These are phyloP conservation scores for Gavialis gangeticus DNA, from an alignment of 2,113 vertebrate genomes.

Conservation along the genomic window DNA sequence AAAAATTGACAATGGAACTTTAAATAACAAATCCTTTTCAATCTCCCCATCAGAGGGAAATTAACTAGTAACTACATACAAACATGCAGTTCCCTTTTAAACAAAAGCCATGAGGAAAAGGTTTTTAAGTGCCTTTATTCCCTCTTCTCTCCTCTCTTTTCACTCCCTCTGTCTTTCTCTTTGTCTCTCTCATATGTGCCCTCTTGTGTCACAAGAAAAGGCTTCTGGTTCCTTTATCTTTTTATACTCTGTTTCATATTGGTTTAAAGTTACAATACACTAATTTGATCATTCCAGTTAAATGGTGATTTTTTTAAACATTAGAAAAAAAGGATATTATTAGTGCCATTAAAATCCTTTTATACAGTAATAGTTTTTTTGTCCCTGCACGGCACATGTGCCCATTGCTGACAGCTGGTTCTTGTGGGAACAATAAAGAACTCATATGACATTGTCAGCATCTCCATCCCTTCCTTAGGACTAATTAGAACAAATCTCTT, in stretches of 20 bases:
- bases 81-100: conserved; percentile 12
- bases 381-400: rapidly evolving
- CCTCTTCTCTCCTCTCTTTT: background rate
- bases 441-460: background rate
- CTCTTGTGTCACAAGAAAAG: background rate
- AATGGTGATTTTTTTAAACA: conserved; percentile 22
- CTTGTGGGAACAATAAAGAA: background rate
- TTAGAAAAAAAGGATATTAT: background rate
- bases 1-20: background rate
- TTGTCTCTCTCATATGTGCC: background rate
- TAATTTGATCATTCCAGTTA: conserved; percentile 21
- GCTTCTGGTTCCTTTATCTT: background rate
- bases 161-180: background rate
- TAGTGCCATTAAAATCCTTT: background rate
- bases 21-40: conserved; percentile 33
- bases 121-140: conserved; percentile 24
- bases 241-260: conserved; percentile 2
- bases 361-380: background rate
- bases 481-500: background rate
- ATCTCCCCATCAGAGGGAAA: background rate
- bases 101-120: conserved; percentile 20
- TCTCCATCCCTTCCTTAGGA: background rate
- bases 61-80: conserved; percentile 4
- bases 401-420: background rate
- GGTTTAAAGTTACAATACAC: background rate